Evolutionary conservation across 2,888 invertebrate genomes (phyloP).

Genomic region (Pilophorus perplexus): DNA sequence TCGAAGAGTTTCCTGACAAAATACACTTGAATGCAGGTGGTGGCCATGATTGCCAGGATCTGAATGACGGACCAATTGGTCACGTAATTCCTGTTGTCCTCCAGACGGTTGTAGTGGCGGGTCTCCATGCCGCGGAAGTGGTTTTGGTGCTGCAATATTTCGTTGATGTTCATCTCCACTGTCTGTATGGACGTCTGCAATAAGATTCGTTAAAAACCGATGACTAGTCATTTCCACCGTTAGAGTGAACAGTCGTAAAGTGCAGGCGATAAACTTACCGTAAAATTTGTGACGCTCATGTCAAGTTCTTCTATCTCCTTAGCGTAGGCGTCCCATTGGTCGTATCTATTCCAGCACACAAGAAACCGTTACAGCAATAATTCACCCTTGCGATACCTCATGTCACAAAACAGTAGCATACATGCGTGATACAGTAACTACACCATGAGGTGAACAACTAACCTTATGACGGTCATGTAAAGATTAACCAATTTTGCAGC

Average conservation of each 20-base stretch:
- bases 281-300: slow-evolving; percentile 86
- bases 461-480: slow-evolving; percentile 82
- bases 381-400: not conserved
- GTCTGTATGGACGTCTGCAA: slow-evolving; percentile 68
- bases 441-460: slow-evolving; percentile 34
- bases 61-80: slow-evolving; percentile 84
- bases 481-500: slow-evolving; percentile 85
- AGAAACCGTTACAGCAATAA: not conserved
- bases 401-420: too few relatives aligned
- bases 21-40: slow-evolving; percentile 77
- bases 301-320: slow-evolving; percentile 85
- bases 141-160: slow-evolving; percentile 80
- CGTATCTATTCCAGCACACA: slow-evolving; percentile 61
- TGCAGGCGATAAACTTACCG: slow-evolving; percentile 72
- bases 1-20: slow-evolving; percentile 88
- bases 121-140: slow-evolving; percentile 76
- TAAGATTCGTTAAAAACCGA: not conserved
- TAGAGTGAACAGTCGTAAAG: too few relatives aligned
- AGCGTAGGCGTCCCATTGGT: slow-evolving; percentile 89
- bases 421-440: not conserved
- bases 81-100: slow-evolving; percentile 83
- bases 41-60: slow-evolving; percentile 75
- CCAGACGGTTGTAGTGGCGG: slow-evolving; percentile 74
- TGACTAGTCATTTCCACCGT: too few relatives aligned
- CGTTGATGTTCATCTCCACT: slow-evolving; percentile 80